Conservation (phyloP, 1,140 invertebrate genomes). For the Ridgeia piscesae region DNA sequence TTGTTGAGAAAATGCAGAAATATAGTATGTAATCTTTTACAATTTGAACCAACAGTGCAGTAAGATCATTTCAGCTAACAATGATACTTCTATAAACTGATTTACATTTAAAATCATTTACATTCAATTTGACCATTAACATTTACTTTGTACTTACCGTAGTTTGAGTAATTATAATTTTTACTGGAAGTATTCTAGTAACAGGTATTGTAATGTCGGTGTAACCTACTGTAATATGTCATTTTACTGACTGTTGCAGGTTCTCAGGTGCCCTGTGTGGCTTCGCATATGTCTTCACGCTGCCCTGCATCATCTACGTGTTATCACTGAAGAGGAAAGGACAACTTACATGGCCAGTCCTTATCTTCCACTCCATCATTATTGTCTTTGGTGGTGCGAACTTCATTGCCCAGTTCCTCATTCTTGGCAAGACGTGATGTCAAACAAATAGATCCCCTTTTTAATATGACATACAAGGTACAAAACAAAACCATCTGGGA, state of each 20-base stretch:
- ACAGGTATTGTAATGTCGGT: not conserved
- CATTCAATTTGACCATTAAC: not conserved
- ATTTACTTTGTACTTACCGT: too few species aligned
- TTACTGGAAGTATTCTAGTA: not conserved
- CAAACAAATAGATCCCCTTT: not conserved
- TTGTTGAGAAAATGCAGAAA: too few species aligned
- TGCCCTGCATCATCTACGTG: slow-evolving; percentile 77
- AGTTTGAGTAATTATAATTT: too few species aligned
- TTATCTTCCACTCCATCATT: slow-evolving; percentile 66
- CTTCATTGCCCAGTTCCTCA: slow-evolving; percentile 77
- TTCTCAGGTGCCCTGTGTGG: slow-evolving; percentile 86
- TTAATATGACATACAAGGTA: not conserved
- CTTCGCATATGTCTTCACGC: slow-evolving; percentile 81
- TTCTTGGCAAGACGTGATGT: not conserved
- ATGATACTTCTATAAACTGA: not conserved
- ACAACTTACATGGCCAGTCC: slow-evolving; percentile 62
- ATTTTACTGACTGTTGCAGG: slow-evolving; percentile 59
- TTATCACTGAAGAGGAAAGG: slow-evolving; percentile 66
- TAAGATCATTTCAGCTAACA: not conserved
- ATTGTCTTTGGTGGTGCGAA: slow-evolving; percentile 72
- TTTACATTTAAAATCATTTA: not conserved
- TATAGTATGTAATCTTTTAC: not conserved
- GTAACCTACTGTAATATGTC: not conserved
- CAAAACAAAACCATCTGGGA: not conserved
- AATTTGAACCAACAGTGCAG: not conserved